Evolutionary conservation across 2,113 vertebrate genomes (phyloP).

Genomic region (Phocoena sinus): DNA sequence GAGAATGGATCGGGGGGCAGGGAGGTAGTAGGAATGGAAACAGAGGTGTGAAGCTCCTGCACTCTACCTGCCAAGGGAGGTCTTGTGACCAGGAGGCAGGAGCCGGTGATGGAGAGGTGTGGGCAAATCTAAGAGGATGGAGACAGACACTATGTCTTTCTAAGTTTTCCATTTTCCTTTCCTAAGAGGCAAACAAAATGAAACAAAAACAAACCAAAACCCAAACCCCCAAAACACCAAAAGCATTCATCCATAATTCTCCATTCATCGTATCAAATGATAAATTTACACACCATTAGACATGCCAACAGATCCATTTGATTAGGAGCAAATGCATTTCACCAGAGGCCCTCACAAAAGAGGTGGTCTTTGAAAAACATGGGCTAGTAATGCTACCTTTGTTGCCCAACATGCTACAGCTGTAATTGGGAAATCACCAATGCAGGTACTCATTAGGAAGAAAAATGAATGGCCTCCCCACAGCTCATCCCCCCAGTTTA

Average conservation of each 20-base stretch:
- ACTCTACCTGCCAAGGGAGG: not conserved
- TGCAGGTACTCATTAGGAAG: not conserved
- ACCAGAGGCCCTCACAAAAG: not conserved
- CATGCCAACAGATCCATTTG: not conserved
- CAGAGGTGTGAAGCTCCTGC: not conserved
- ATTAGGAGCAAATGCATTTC: not conserved
- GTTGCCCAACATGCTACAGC: not conserved
- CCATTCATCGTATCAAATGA: not conserved
- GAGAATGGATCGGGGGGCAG: not conserved
- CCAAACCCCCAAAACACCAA: not conserved
- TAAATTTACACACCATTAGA: not conserved
- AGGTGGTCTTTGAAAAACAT: not conserved
- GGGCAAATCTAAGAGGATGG: not conserved
- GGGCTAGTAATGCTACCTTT: not conserved
- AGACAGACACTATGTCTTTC: not conserved
- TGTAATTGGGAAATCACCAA: not conserved
- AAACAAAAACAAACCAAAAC: not conserved
- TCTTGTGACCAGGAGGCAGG: not conserved
- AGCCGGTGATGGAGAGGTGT: not conserved
- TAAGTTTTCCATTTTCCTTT: not conserved
- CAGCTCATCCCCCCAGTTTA: not conserved
- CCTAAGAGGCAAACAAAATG: not conserved
- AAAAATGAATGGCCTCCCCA: not conserved
- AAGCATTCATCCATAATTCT: not conserved
- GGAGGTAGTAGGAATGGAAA: not conserved